Evolutionary conservation across 1,140 invertebrate genomes (phyloP).

Genomic region (Charaxes varanes): DNA sequence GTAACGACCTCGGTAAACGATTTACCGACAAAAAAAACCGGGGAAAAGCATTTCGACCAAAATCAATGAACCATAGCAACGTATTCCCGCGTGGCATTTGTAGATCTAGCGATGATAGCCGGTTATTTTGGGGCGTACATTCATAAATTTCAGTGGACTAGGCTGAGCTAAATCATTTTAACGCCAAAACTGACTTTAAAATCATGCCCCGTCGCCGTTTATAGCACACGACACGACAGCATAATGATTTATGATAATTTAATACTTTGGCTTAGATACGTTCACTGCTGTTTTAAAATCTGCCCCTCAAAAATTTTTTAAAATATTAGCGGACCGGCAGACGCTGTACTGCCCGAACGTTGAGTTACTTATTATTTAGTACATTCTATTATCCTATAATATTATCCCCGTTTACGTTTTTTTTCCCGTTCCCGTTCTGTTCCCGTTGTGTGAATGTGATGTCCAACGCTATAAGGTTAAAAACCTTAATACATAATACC

Average conservation of each 20-base stretch:
- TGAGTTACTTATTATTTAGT: too few relatives aligned
- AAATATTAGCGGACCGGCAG: too few relatives aligned
- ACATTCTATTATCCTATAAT: too few relatives aligned
- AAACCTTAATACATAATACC: too few relatives aligned
- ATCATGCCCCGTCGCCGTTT: slow-evolving; percentile 8
- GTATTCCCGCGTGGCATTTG: background rate
- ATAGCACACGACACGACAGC: slow-evolving; percentile 4
- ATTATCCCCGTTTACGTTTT: too few relatives aligned
- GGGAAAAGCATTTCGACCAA: background rate
- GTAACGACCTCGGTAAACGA: slow-evolving; percentile 36
- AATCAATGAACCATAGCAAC: slow-evolving; percentile 1
- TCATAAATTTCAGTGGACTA: slow-evolving; percentile 44
- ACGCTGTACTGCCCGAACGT: too few relatives aligned
- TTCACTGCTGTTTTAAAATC: too few relatives aligned
- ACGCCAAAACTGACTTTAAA: slow-evolving; percentile 50
- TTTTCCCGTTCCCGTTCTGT: too few relatives aligned
- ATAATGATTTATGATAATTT: background rate
- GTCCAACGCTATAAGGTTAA: too few relatives aligned
- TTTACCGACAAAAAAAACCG: slow-evolving; percentile 22
- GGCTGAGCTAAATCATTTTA: slow-evolving; percentile 54
- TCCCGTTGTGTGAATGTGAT: too few relatives aligned
- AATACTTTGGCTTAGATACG: too few relatives aligned
- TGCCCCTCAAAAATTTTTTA: too few relatives aligned
- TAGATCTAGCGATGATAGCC: slow-evolving; percentile 25
- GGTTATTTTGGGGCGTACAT: slow-evolving; percentile 37